phyloP scores from a whole-genome alignment of 2,113 vertebrate genomes.

The Arothron firmamentum region DNA sequence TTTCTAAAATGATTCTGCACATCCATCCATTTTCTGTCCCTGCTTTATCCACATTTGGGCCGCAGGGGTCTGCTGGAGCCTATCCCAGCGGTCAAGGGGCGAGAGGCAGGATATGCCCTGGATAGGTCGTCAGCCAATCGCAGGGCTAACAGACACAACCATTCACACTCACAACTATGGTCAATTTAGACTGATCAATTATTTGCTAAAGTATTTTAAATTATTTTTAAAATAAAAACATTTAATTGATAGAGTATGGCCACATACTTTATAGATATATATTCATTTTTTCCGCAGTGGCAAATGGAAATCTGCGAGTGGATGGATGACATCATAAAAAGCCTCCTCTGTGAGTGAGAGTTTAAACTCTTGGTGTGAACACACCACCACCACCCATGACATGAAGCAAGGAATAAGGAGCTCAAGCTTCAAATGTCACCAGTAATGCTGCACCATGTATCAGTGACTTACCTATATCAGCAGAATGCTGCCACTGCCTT shows the following conservation, averaged over 20 bases:
- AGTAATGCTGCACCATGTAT: constrained; percentile 41
- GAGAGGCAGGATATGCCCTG: too few species aligned
- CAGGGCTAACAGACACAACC: too few species aligned
- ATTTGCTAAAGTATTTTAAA: too few species aligned
- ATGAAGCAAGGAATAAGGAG: constrained; percentile 52
- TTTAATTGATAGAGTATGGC: constrained; percentile 6
- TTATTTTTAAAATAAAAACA: neutral
- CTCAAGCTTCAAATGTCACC: constrained; percentile 54
- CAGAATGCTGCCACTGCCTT: constrained; percentile 68
- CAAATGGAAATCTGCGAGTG: constrained; percentile 23
- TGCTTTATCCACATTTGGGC: too few species aligned
- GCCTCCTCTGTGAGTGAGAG: constrained; percentile 23
- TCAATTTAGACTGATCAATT: too few species aligned
- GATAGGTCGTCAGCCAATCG: too few species aligned
- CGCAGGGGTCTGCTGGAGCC: too few species aligned
- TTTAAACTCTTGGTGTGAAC: constrained; percentile 30
- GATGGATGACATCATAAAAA: constrained; percentile 29
- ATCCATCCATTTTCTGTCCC: neutral
- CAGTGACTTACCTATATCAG: constrained; percentile 78
- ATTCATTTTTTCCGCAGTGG: constrained; percentile 14
- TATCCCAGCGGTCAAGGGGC: too few species aligned
- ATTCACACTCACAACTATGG: too few species aligned
- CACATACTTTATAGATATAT: constrained; percentile 1
- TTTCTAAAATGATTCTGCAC: constrained; percentile 44
- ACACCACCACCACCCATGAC: constrained; percentile 44